Conservation (phyloP, 2,888 invertebrate species). For the Microctonus aethiopoides region DNA sequence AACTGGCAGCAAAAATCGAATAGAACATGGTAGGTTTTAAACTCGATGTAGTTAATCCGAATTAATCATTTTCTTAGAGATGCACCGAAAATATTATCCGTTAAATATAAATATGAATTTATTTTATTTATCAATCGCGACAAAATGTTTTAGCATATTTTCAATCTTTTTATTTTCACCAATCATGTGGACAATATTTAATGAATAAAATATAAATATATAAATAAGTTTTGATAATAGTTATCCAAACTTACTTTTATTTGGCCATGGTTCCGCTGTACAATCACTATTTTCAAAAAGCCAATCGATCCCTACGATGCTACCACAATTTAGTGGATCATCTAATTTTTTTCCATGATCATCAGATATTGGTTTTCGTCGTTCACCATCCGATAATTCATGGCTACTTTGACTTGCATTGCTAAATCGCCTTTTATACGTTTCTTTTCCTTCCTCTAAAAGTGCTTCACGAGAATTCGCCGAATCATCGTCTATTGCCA, state of each 20-base stretch:
- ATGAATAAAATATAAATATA: background rate
- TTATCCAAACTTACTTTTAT: constrained; percentile 56
- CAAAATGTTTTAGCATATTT: background rate
- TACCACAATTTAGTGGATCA: constrained; percentile 64
- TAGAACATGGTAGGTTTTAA: constrained; percentile 40
- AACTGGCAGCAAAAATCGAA: constrained; percentile 62
- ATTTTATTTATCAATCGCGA: constrained; percentile 7
- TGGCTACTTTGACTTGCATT: constrained; percentile 64
- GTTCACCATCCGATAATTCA: constrained; percentile 60
- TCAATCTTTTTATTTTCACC: background rate
- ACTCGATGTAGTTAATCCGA: background rate
- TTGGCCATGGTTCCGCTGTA: constrained; percentile 58
- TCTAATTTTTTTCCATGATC: constrained; percentile 57
- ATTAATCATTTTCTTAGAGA: background rate
- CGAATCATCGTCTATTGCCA: constrained; percentile 58
- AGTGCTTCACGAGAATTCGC: constrained; percentile 63
- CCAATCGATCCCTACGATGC: constrained; percentile 74
- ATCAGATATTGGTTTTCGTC: constrained; percentile 46
- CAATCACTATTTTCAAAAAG: constrained; percentile 69
- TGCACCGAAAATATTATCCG: background rate
- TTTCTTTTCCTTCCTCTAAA: constrained; percentile 54
- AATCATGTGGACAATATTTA: background rate
- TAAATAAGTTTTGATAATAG: background rate
- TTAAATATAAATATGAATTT: background rate
- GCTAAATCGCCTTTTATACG: constrained; percentile 59